Conservation (phyloP, 2,113 vertebrate species). For the Microcebus jonahi region DNA sequence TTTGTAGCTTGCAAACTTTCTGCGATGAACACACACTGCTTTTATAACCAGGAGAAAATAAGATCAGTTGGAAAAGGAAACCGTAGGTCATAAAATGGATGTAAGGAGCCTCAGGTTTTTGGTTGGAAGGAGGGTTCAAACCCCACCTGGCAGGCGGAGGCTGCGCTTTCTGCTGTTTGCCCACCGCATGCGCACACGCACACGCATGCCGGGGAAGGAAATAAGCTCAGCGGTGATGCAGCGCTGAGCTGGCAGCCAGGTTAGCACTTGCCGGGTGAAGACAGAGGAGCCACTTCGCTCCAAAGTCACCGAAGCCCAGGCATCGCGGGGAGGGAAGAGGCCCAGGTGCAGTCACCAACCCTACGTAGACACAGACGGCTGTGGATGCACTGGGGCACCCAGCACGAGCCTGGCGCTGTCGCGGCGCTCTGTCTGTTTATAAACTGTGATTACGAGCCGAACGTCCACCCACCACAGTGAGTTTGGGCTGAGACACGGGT, state of each 20-base stretch:
- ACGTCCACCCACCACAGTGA: not conserved
- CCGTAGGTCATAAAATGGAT: too few relatives aligned
- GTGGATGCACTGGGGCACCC: not conserved
- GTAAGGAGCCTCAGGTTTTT: too few relatives aligned
- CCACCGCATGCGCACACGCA: accelerated
- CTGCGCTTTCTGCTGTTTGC: not conserved
- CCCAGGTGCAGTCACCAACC: too few relatives aligned
- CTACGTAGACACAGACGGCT: not conserved
- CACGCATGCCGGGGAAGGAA: not conserved
- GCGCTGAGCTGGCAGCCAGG: not conserved
- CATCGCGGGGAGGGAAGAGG: too few relatives aligned
- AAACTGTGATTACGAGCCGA: not conserved
- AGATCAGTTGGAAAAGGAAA: not conserved
- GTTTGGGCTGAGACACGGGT: not conserved
- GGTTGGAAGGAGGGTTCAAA: too few relatives aligned
- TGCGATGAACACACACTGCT: not conserved
- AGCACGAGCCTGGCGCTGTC: not conserved
- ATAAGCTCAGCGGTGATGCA: not conserved
- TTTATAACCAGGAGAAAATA: not conserved
- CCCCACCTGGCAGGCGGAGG: too few relatives aligned
- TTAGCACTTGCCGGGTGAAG: not conserved
- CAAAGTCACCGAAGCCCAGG: too few relatives aligned
- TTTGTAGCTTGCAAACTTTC: not conserved
- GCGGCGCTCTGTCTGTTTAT: not conserved
- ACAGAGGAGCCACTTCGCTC: not conserved